phyloP scores from a whole-genome alignment of 2,888 invertebrate species.

The Sinelater perroti region DNA sequence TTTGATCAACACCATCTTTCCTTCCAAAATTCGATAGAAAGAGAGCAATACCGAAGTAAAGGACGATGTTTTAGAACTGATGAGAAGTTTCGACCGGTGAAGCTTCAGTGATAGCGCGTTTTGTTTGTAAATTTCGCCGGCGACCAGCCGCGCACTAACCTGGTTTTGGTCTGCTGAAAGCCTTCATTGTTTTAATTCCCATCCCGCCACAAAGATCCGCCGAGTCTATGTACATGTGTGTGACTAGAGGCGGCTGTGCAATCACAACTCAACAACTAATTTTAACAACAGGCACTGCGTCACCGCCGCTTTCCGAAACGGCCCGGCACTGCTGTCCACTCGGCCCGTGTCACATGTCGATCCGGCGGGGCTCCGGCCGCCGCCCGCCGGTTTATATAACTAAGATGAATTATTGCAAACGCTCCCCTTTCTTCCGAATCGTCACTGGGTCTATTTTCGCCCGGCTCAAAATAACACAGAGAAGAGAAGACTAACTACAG shows the following conservation, averaged over 20 bases:
- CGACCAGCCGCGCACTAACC: too few species aligned
- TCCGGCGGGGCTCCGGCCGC: conserved; percentile 6
- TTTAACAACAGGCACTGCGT: conserved; percentile 1
- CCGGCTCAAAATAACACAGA: conserved; percentile 37
- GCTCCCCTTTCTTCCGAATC: conserved; percentile 37
- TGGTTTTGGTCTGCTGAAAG: conserved; percentile 82
- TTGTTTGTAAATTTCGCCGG: too few species aligned
- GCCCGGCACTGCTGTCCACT: too few species aligned
- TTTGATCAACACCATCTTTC: too few species aligned
- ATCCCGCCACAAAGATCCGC: conserved; percentile 71
- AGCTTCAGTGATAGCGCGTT: too few species aligned
- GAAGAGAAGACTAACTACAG: conserved; percentile 38
- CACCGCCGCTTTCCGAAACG: conserved; percentile 18
- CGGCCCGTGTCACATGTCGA: too few species aligned
- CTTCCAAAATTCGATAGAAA: too few species aligned
- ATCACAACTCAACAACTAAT: conserved; percentile 14
- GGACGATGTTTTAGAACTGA: too few species aligned
- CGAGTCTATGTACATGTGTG: conserved; percentile 69
- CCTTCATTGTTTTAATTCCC: conserved; percentile 90
- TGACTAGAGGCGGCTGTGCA: conserved; percentile 55
- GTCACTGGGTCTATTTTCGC: conserved; percentile 39
- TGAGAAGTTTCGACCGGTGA: too few species aligned
- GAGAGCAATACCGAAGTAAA: too few species aligned
- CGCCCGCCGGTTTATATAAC: conserved; percentile 32
- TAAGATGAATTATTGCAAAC: conserved; percentile 39